These are phyloP conservation scores for Streptopelia turtur DNA, from an alignment of 2,797 vertebrate species.

Conservation along the genomic window DNA sequence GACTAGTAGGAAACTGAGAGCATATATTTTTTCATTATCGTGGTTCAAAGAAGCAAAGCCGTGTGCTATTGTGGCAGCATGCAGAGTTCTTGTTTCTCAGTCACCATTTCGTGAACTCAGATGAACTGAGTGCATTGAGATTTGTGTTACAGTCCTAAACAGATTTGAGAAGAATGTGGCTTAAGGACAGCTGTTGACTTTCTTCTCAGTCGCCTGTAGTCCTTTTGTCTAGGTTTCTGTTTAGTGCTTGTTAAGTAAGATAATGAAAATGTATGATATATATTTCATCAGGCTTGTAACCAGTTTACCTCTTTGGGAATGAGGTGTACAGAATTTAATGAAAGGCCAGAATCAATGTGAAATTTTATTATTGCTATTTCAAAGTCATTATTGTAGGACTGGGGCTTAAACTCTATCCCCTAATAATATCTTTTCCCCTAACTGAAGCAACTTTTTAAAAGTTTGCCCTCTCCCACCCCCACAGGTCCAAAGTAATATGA, in stretches of 20 bases:
- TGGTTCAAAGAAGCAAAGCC: neutral
- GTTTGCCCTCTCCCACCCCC: accelerated
- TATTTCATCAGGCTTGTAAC: neutral
- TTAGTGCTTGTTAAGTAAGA: neutral
- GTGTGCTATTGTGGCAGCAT: neutral
- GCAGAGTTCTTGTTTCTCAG: neutral
- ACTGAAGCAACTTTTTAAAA: neutral
- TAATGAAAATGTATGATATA: neutral
- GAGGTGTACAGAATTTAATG: neutral
- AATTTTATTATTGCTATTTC: neutral
- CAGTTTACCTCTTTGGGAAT: neutral
- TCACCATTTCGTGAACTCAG: neutral
- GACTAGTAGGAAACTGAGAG: neutral
- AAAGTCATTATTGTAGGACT: neutral
- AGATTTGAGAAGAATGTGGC: neutral
- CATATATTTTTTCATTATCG: neutral
- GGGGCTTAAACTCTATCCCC: neutral
- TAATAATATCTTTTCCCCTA: neutral
- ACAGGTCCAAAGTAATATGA: neutral
- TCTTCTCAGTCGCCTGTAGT: neutral
- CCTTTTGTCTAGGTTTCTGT: neutral
- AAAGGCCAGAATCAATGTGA: neutral
- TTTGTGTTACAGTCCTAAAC: neutral
- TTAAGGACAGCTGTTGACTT: neutral
- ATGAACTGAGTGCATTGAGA: neutral